Evolutionary conservation across 2,113 vertebrate genomes (phyloP), one percentile per base, ranked within the genome.

Genomic region (Anoplopoma fimbria): DNA sequence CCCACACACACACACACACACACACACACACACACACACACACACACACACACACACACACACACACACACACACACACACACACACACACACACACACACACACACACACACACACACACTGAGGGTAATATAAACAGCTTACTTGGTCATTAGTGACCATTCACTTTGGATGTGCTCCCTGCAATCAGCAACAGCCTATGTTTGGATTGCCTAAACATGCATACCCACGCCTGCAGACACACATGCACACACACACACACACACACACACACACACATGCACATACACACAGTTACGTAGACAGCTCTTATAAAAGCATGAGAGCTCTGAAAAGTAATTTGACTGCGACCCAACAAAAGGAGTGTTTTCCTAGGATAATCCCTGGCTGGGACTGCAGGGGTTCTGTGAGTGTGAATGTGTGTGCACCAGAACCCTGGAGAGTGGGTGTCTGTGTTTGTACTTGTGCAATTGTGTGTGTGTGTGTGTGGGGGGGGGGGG

Each of bases 281-380:
- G 57, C 61, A 57, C 55, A 57, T 4, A 57, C 55, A 57, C 55
- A 27, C 27, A 79, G 25, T 63, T 85, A 89, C 31, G 47, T 42
- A 82, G 78, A 91, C 77, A 92, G 89, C 57, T 85, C 85, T 71
- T 89, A 94, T 92, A 95, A 93, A 79, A 91, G 90, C 93, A 89
- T 82, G 87, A 88, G 79, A 71, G 13, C 86, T 92, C 86, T 88
- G 89, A 92, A 92, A 92, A 95, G 95, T 94, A 93, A 94, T 92
- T 95, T 94, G 88, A 92, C 89, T 90, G 81, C 57, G 82, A 81
- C 85, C 89, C 86, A 92, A 93, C 87, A 92, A 93, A 94, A 94
- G 89, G 76, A 89, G 89, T 92, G 89, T 93, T 94, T 95, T 92
- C 89, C 91, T 90, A 79, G 87, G 92, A 92, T 94, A 94, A 94